phyloP scores from a whole-genome alignment of 2,888 invertebrate species.

The Erebia aethiops region DNA sequence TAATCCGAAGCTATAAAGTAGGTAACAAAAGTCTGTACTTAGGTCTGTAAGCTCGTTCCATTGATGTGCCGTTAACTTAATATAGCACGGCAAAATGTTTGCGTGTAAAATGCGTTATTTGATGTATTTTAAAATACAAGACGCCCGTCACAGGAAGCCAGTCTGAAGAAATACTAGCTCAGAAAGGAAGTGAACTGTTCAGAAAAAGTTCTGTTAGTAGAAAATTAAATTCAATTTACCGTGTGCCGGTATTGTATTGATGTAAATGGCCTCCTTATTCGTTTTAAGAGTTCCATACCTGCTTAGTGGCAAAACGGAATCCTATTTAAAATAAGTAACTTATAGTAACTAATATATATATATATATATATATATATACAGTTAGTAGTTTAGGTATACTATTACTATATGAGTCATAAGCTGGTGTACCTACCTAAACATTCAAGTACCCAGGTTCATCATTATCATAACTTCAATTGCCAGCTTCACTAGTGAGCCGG shows the following conservation, averaged over 20 bases:
- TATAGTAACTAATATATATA: too few species aligned
- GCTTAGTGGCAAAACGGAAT: background rate
- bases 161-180: constrained; percentile 18
- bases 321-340: background rate
- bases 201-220: constrained; percentile 21
- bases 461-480: too few species aligned
- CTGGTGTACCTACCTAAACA: too few species aligned
- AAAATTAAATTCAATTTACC: constrained; percentile 17
- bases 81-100: constrained; percentile 5
- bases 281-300: too few species aligned
- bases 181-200: constrained; percentile 19
- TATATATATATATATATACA: too few species aligned
- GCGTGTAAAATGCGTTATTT: background rate
- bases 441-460: too few species aligned
- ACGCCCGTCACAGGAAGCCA: constrained; percentile 20
- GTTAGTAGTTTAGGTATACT: too few species aligned
- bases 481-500: too few species aligned
- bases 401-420: too few species aligned
- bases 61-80: background rate
- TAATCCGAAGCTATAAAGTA: too few species aligned
- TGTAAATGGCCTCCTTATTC: background rate
- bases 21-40: background rate
- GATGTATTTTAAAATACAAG: background rate
- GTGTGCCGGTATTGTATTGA: background rate
- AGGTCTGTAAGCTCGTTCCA: background rate